phyloP scores from a whole-genome alignment of 2,888 invertebrate species.

The Thumatha senex region DNA sequence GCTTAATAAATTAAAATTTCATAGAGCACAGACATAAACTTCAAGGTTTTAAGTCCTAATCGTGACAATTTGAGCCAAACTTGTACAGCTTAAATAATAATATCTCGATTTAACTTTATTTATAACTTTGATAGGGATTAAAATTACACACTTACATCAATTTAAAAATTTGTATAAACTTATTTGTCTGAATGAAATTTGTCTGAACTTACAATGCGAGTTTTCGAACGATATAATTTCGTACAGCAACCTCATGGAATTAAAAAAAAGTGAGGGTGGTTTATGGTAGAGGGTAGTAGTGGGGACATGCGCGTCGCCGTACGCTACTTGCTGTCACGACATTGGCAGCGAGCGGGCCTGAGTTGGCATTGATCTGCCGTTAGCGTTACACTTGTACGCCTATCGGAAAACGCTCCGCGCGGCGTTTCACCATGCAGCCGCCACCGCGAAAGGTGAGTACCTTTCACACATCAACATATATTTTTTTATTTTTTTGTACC shows the following conservation, averaged over 20 bases:
- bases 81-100: too few relatives aligned
- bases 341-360: conserved; percentile 43
- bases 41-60: too few relatives aligned
- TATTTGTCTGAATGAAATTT: too few relatives aligned
- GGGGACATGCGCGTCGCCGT: conserved; percentile 45
- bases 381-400: conserved; percentile 15
- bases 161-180: too few relatives aligned
- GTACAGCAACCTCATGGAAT: not conserved
- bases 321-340: conserved; percentile 39
- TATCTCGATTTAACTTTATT: too few relatives aligned
- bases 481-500: not conserved
- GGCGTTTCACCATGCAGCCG: conserved; percentile 87
- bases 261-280: conserved; percentile 9
- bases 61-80: too few relatives aligned
- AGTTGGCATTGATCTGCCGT: conserved; percentile 49
- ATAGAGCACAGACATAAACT: too few relatives aligned
- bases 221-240: too few relatives aligned
- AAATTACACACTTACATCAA: too few relatives aligned
- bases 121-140: too few relatives aligned
- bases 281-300: conserved; percentile 20
- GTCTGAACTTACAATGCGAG: too few relatives aligned
- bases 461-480: not conserved
- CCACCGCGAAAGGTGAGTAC: conserved; percentile 91
- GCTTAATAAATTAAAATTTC: too few relatives aligned
- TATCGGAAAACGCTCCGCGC: conserved; percentile 23